phyloP scores from a whole-genome alignment of 37 sponge, comb jelly and placozoan species.

The Agelas oroides region DNA sequence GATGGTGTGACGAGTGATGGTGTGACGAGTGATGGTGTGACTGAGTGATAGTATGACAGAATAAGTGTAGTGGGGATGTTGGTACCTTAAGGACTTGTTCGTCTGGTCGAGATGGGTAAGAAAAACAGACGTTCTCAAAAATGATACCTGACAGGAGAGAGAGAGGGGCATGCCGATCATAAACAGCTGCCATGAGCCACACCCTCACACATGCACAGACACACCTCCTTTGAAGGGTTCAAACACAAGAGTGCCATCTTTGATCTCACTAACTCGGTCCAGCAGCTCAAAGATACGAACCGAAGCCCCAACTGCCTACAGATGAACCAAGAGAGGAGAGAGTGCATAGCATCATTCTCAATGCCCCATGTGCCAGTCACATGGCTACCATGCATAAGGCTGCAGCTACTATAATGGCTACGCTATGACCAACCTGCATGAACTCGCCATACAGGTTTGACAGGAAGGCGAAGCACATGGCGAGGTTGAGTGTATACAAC shows the following conservation, averaged over 20 bases:
- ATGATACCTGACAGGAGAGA: constrained; percentile 39
- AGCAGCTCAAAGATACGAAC: constrained; percentile 82
- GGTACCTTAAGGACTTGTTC: constrained; percentile 74
- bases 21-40: too few species aligned
- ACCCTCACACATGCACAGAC: not conserved
- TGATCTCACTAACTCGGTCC: constrained; percentile 65
- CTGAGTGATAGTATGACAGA: not conserved
- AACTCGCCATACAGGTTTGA: constrained; percentile 88
- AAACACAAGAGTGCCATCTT: constrained; percentile 56
- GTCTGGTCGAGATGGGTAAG: constrained; percentile 89
- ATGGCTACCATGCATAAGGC: not conserved
- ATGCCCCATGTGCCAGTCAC: not conserved
- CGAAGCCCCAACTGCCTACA: constrained; percentile 89
- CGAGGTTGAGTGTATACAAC: constrained; percentile 89
- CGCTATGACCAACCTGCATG: constrained; percentile 72
- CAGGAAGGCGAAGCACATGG: constrained; percentile 85
- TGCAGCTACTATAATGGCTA: not conserved
- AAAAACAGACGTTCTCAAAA: constrained; percentile 75
- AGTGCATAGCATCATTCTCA: too few species aligned
- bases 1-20: too few species aligned
- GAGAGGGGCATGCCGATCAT: too few species aligned
- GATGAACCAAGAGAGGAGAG: too few species aligned
- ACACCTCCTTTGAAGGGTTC: constrained; percentile 65
- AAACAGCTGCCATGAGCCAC: too few species aligned
- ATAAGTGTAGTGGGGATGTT: not conserved